Conservation (phyloP, 2,113 vertebrate species). For the Hippoglossus stenolepis region DNA sequence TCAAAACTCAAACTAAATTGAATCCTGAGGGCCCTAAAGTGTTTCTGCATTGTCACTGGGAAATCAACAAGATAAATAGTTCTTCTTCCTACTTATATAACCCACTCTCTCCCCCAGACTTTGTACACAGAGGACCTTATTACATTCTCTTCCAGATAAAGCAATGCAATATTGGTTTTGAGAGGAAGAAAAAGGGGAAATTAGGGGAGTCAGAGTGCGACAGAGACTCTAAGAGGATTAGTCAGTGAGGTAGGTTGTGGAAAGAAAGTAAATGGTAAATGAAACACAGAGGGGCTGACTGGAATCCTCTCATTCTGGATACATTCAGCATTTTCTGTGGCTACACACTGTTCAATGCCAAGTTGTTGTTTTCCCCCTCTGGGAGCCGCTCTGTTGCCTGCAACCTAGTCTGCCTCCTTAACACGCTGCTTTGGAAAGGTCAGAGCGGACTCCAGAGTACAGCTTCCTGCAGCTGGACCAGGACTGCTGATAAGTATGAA, state of each 20-base stretch:
- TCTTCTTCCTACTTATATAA: conserved; percentile 15
- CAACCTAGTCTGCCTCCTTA: conserved; percentile 51
- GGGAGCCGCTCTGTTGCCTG: conserved; percentile 47
- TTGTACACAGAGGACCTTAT: conserved; percentile 25
- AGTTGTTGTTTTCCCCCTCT: conserved; percentile 58
- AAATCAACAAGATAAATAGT: conserved; percentile 43
- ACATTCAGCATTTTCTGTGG: conserved; percentile 47
- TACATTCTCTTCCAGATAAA: conserved; percentile 23
- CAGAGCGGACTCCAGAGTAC: conserved; percentile 32
- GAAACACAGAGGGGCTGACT: conserved; percentile 5
- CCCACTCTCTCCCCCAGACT: conserved; percentile 17
- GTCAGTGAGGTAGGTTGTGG: not conserved
- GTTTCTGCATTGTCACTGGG: conserved; percentile 37
- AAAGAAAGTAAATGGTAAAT: conserved; percentile 6
- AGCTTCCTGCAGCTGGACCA: conserved; percentile 21
- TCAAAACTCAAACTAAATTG: conserved; percentile 18
- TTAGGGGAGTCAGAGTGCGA: not conserved
- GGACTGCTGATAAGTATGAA: conserved; percentile 35
- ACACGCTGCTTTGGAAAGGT: conserved; percentile 71
- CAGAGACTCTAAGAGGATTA: conserved; percentile 19
- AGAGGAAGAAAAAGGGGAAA: conserved; percentile 4
- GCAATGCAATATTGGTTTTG: conserved; percentile 8
- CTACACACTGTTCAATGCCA: conserved; percentile 47
- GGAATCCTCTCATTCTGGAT: conserved; percentile 25
- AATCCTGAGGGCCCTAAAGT: conserved; percentile 5